A percentile compares a stretch with the other conserved stretches of the same genome.
These are phyloP conservation scores for Temnothorax longispinosus DNA, from an alignment of 1,140 invertebrate species.

Conservation along the genomic window DNA sequence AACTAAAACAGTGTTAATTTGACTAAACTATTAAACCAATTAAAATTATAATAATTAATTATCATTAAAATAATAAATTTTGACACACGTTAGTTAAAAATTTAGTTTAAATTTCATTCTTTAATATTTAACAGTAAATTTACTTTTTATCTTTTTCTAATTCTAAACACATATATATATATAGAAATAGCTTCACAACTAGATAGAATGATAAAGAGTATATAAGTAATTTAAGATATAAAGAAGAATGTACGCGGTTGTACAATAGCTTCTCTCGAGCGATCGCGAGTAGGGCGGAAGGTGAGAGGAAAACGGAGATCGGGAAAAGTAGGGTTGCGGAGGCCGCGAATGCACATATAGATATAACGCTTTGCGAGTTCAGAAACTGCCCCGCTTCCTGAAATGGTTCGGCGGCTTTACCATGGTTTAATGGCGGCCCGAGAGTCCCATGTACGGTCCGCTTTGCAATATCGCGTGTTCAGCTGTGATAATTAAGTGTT, in stretches of 20 bases:
- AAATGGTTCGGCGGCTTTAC: constrained; percentile 33
- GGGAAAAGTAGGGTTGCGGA: neutral
- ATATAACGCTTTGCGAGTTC: constrained; percentile 7
- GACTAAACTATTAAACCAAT: too few relatives aligned
- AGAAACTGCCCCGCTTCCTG: constrained; percentile 15
- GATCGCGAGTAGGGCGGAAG: neutral
- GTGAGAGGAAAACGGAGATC: constrained; percentile 9
- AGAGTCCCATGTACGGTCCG: constrained; percentile 41
- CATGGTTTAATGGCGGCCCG: constrained; percentile 40
- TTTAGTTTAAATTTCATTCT: too few relatives aligned
- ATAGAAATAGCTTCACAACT: neutral
- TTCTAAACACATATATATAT: neutral
- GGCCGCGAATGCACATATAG: neutral
- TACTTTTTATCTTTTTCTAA: too few relatives aligned
- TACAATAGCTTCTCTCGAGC: neutral
- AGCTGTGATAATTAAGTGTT: constrained; percentile 70
- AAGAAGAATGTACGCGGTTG: neutral
- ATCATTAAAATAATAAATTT: too few relatives aligned
- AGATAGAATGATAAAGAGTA: neutral
- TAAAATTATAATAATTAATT: too few relatives aligned
- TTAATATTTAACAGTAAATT: too few relatives aligned
- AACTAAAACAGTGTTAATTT: too few relatives aligned
- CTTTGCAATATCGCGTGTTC: constrained; percentile 65
- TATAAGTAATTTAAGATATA: neutral
- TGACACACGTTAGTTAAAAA: too few relatives aligned